Conservation (phyloP, 2,113 vertebrate species). For the Toxotes jaculatrix region DNA sequence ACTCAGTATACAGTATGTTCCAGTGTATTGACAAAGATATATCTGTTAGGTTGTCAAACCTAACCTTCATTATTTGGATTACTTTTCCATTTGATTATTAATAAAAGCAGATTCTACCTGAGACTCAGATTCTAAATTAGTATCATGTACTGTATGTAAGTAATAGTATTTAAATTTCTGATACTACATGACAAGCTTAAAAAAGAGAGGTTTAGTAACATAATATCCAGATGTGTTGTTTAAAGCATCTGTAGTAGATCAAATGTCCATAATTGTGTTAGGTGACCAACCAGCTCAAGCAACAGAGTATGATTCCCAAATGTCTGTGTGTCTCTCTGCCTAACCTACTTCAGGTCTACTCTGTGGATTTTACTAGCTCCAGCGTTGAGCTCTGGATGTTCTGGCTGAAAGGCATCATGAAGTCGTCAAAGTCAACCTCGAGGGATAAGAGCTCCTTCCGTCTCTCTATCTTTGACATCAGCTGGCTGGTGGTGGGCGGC, state of each 20-base stretch:
- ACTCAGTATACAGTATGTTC: neutral
- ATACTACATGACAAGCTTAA: neutral
- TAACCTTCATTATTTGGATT: neutral
- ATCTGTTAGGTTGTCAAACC: neutral
- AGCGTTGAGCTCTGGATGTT: conserved; percentile 78
- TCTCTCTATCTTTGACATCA: conserved; percentile 84
- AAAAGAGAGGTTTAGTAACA: neutral
- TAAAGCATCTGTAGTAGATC: neutral
- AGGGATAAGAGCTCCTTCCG: conserved; percentile 76
- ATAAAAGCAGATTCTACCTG: too few relatives aligned
- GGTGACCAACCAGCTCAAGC: neutral
- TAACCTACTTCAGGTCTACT: conserved; percentile 44
- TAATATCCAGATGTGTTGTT: neutral
- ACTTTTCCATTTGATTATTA: neutral
- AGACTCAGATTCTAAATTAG: neutral
- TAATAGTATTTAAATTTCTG: neutral
- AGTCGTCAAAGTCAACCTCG: conserved; percentile 86
- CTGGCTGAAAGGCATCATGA: conserved; percentile 86
- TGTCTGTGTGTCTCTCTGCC: conserved; percentile 26
- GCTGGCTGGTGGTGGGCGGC: conserved; percentile 83
- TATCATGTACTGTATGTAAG: neutral
- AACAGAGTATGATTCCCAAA: neutral
- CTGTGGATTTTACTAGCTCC: conserved; percentile 56
- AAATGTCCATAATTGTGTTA: neutral
- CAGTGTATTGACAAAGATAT: neutral